A percentile compares a stretch with the other conserved stretches of the same genome.
phyloP scores from a whole-genome alignment of 2,113 vertebrate genomes.

The Danionella cerebrum region DNA sequence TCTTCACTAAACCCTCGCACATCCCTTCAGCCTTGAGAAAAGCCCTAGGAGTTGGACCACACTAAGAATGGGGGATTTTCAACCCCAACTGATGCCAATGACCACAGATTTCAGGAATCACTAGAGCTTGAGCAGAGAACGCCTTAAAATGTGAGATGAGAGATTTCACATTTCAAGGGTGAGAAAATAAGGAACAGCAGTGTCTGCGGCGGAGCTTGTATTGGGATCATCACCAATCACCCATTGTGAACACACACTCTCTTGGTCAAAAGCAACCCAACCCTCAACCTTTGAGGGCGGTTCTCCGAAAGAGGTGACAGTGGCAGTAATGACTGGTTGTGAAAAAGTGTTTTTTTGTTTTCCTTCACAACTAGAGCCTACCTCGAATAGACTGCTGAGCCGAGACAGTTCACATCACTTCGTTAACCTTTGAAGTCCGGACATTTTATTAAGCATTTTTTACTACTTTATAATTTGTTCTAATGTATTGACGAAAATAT shows the following conservation, averaged over 20 bases:
- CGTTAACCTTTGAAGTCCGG: too few species aligned
- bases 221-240: slow-evolving; percentile 7
- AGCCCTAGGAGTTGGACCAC: slow-evolving; percentile 14
- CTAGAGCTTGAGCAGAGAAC: slow-evolving; percentile 13
- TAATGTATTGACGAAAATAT: too few species aligned
- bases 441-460: too few species aligned
- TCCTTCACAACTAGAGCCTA: slow-evolving; percentile 17
- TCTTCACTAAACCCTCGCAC: slow-evolving; percentile 26
- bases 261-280: slow-evolving; percentile 9
- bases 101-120: slow-evolving; percentile 34
- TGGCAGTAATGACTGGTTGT: slow-evolving; percentile 27
- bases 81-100: slow-evolving; percentile 4
- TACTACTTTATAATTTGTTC: too few species aligned
- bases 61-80: slow-evolving; percentile 32
- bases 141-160: slow-evolving; percentile 6
- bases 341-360: slow-evolving; percentile 13
- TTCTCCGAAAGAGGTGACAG: slow-evolving; percentile 18
- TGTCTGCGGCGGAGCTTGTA: slow-evolving; percentile 8
- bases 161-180: slow-evolving; percentile 21
- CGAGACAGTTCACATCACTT: too few species aligned
- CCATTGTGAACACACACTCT: background rate
- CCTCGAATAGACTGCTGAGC: slow-evolving; percentile 5
- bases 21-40: slow-evolving; percentile 21
- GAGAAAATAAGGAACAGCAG: background rate
- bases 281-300: slow-evolving; percentile 1